Percentiles rank a stretch among this genome's conserved stretches.
Evolutionary conservation across 2,113 vertebrate species (phyloP).

Genomic region (Pollachius pollachius): DNA sequence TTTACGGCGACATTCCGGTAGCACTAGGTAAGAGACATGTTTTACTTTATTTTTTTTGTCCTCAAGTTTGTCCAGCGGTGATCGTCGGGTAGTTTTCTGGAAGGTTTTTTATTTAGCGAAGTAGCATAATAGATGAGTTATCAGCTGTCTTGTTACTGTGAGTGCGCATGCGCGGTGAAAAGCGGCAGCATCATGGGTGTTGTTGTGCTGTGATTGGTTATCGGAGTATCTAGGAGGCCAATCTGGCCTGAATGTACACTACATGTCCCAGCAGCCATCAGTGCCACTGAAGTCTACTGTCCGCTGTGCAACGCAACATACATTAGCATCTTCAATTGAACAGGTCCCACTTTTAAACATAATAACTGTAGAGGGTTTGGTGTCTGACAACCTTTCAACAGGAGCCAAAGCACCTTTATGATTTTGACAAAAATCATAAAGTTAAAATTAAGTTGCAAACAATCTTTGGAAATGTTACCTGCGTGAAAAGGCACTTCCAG

Average conservation of each 20-base stretch:
- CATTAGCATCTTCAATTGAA: not conserved
- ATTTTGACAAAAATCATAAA: too few species aligned
- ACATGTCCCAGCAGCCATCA: constrained; percentile 34
- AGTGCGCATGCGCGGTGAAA: constrained; percentile 81
- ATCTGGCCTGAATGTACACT: constrained; percentile 14
- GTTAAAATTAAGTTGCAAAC: too few species aligned
- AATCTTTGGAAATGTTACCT: too few species aligned
- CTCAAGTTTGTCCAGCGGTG: constrained; percentile 80
- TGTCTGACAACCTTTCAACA: too few species aligned
- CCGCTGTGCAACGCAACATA: not conserved
- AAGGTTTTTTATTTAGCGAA: constrained; percentile 85
- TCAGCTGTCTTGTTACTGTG: constrained; percentile 63
- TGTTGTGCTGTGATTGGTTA: constrained; percentile 76
- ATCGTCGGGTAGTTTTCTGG: constrained; percentile 76
- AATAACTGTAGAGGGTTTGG: too few species aligned
- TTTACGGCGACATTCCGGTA: constrained; percentile 48
- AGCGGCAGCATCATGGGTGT: constrained; percentile 73
- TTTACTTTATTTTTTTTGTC: constrained; percentile 80
- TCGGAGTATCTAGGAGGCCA: not conserved
- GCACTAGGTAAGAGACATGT: constrained; percentile 40
- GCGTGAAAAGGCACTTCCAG: too few species aligned
- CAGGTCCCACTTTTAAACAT: too few species aligned
- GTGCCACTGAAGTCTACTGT: not conserved
- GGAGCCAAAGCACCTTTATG: too few species aligned
- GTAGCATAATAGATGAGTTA: constrained; percentile 93